Evolutionary conservation across 1,140 invertebrate species (phyloP).

Genomic region (Cotesia vestalis): DNA sequence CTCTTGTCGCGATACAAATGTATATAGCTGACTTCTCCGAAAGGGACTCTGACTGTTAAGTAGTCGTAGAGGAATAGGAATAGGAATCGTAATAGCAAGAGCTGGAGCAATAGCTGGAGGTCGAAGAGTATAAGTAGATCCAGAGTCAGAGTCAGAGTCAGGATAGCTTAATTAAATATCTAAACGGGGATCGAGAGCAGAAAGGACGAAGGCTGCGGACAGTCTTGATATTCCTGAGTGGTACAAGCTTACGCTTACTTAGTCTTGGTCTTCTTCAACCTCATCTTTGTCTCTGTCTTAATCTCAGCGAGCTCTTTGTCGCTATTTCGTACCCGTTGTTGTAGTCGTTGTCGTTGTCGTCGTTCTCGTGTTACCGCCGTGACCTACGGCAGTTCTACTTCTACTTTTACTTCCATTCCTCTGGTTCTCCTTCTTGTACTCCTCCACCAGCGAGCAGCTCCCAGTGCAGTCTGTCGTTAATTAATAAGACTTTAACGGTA

Average conservation of each 20-base stretch:
- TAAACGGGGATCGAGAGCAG: conserved; percentile 36
- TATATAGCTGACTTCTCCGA: neutral
- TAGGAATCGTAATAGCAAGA: no score
- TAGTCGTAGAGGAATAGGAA: neutral
- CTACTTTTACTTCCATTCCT: neutral
- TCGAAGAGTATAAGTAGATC: conserved; percentile 20
- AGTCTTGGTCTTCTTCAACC: neutral
- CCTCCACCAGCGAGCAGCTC: no score
- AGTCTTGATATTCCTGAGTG: conserved; percentile 25
- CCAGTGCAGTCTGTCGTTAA: conserved; percentile 39
- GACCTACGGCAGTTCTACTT: conserved; percentile 38
- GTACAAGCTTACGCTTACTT: neutral
- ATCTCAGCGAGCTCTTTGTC: conserved; percentile 8
- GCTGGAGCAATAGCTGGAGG: conserved; percentile 3
- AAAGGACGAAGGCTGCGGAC: neutral
- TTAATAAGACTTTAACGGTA: conserved; percentile 47
- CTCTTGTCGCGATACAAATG: conserved; percentile 22
- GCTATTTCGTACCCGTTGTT: conserved; percentile 1
- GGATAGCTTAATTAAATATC: conserved; percentile 48
- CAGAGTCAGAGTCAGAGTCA: conserved; percentile 15
- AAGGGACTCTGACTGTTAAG: neutral
- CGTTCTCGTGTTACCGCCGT: conserved; percentile 38
- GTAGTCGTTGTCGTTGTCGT: conserved; percentile 10
- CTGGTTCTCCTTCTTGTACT: no score
- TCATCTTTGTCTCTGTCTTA: neutral